Evolutionary conservation across 2,888 invertebrate genomes (phyloP).

Genomic region (Opisthograptis luteolata): DNA sequence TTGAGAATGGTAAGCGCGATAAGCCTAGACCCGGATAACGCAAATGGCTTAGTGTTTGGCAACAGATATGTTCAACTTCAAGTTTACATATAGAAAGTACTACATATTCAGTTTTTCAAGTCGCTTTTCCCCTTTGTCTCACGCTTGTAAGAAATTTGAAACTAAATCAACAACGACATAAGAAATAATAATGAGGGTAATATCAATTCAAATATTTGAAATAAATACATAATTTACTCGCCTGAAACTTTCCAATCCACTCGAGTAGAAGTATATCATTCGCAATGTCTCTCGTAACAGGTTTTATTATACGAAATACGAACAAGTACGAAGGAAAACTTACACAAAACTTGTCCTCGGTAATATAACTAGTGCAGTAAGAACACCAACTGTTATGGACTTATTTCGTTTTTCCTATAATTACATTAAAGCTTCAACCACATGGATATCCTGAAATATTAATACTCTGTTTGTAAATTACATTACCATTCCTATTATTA

Average conservation of each 20-base stretch:
- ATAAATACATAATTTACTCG: not conserved
- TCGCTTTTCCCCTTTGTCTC: too few species aligned
- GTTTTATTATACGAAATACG: constrained; percentile 20
- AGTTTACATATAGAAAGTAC: too few species aligned
- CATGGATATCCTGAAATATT: constrained; percentile 24
- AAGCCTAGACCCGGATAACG: too few species aligned
- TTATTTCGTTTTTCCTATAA: constrained; percentile 19
- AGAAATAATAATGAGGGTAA: too few species aligned
- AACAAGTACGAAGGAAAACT: constrained; percentile 27
- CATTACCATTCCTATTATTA: constrained; percentile 20
- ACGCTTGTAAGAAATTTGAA: too few species aligned
- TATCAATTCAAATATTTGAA: too few species aligned
- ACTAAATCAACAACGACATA: too few species aligned
- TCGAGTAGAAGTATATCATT: constrained; percentile 5
- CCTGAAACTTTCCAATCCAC: constrained; percentile 1
- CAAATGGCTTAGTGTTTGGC: too few species aligned
- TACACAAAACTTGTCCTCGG: constrained; percentile 27
- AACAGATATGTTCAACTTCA: too few species aligned
- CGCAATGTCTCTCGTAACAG: constrained; percentile 8
- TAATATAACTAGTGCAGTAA: constrained; percentile 25
- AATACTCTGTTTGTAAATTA: constrained; percentile 8
- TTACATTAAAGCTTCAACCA: constrained; percentile 29
- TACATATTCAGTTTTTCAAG: too few species aligned
- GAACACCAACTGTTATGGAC: constrained; percentile 21
- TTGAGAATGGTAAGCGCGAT: too few species aligned